Percentiles rank a stretch among this genome's conserved stretches.
These are phyloP conservation scores for Sialia sialis DNA, from an alignment of 2,113 vertebrate genomes.

Conservation along the genomic window DNA sequence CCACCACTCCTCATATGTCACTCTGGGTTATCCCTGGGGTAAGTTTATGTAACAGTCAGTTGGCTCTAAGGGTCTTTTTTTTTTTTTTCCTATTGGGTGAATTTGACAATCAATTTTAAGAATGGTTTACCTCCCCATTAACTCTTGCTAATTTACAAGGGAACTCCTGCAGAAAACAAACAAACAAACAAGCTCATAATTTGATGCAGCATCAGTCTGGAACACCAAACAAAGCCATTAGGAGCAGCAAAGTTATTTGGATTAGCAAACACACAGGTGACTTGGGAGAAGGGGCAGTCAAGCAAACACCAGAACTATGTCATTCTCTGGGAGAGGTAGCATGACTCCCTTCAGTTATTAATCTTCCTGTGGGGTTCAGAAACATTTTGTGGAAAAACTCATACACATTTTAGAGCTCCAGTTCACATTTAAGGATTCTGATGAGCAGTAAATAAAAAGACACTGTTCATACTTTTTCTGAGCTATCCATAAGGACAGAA, in stretches of 20 bases:
- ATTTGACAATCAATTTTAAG: slow-evolving; percentile 55
- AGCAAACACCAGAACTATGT: not conserved
- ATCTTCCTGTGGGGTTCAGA: not conserved
- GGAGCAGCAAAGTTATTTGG: not conserved
- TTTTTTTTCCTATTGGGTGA: slow-evolving; percentile 3
- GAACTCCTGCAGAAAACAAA: slow-evolving; percentile 41
- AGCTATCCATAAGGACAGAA: not conserved
- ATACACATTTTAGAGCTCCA: not conserved
- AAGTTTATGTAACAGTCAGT: slow-evolving; percentile 51
- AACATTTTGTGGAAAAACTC: not conserved
- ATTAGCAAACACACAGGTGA: slow-evolving; percentile 41
- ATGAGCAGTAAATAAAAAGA: not conserved
- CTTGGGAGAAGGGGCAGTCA: not conserved
- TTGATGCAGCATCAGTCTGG: slow-evolving; percentile 53
- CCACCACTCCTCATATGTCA: not conserved
- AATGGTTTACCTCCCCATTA: slow-evolving; percentile 61
- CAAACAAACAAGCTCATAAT: slow-evolving; percentile 29
- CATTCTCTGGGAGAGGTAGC: not conserved
- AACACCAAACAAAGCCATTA: slow-evolving; percentile 58
- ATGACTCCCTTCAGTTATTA: not conserved
- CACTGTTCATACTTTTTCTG: not conserved
- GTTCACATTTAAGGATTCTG: not conserved
- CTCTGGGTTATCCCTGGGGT: not conserved
- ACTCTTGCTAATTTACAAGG: slow-evolving; percentile 59
- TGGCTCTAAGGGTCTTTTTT: slow-evolving; percentile 36